Evolutionary conservation across 1,140 invertebrate species (phyloP).

Genomic region (Neoseiulus cucumeris): DNA sequence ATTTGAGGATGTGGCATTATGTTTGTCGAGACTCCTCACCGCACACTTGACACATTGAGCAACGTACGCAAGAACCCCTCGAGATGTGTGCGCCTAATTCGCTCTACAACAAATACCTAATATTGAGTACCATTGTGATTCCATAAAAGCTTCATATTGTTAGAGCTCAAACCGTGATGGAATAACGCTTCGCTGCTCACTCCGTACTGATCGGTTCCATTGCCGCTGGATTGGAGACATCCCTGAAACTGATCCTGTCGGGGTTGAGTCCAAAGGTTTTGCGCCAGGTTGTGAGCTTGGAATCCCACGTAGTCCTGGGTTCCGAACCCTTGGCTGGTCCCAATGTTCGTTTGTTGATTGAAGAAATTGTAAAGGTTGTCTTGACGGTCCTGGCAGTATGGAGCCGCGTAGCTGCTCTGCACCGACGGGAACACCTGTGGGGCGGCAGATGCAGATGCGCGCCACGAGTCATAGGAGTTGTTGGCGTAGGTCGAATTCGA

Average conservation of each 20-base stretch:
- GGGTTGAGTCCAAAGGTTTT: not conserved
- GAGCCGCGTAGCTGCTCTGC: not conserved
- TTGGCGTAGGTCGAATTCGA: not conserved
- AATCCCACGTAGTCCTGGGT: not conserved
- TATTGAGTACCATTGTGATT: too few species aligned
- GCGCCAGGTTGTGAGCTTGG: not conserved
- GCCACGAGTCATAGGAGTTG: constrained; percentile 1
- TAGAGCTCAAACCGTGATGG: too few species aligned
- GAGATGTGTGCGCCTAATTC: too few species aligned
- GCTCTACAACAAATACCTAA: too few species aligned
- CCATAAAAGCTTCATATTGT: too few species aligned
- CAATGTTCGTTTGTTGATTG: not conserved
- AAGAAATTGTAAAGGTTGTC: not conserved
- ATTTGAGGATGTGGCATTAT: too few species aligned
- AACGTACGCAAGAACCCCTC: too few species aligned
- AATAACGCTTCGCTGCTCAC: too few species aligned
- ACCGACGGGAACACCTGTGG: not conserved
- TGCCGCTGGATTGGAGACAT: not conserved
- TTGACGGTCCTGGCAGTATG: not conserved
- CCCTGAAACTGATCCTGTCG: not conserved
- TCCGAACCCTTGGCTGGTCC: not conserved
- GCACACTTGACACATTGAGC: too few species aligned
- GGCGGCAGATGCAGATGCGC: not conserved
- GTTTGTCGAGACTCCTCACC: too few species aligned
- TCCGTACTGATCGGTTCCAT: too few species aligned